Evolutionary conservation across 2,797 vertebrate species (phyloP), one percentile per base, ranked within the genome.

Genomic region (Fringilla coelebs): DNA sequence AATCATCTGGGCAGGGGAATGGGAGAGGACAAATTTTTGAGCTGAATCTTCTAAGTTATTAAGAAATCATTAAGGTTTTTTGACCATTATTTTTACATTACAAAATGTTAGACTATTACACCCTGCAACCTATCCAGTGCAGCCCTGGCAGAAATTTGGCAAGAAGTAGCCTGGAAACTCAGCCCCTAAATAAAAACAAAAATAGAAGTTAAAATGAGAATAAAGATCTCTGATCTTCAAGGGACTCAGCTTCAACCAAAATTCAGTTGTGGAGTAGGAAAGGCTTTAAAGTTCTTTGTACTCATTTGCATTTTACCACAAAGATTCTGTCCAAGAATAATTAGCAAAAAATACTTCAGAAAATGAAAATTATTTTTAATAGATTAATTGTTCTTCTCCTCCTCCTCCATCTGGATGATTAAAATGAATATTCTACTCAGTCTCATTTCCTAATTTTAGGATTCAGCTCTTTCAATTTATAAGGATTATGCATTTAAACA

Each of bases 341-440:
- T 85, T 74, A 85, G 54, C 31, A 20, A 66, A 70, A 93, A 14
- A 60, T 62, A 48, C 24, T 84, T 88, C 40, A 75, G 60, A 57
- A 94, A 94, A 87, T 62, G 4, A 88, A 92, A 92, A 88, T 43
- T 43, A 4, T 54, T 92, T 92, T 81, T 74, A 92, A 80, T 75
- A 83, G n/a, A 75, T 10, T 2, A n/a, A 87, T 88, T 81, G 26
- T 80, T 21, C 29, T 79, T 43, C 40, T 85, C 26, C 25, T 85
- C 24, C 51, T 65, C 36, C 34, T 90, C 32, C 46, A 75, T 67
- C 38, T 77, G 41, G 11, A 52, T 74, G 29, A 91, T 76, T 83
- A 68, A 91, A 82, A 93, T 41, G 6, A 60, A 85, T 52, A 7
- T 57, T 71, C 36, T 80, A 38, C 26, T 46, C 51, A 67, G 24